Base-by-base conservation (phyloP, 2,113 vertebrate species). In the Onychostruthus taczanowskii region DNA sequence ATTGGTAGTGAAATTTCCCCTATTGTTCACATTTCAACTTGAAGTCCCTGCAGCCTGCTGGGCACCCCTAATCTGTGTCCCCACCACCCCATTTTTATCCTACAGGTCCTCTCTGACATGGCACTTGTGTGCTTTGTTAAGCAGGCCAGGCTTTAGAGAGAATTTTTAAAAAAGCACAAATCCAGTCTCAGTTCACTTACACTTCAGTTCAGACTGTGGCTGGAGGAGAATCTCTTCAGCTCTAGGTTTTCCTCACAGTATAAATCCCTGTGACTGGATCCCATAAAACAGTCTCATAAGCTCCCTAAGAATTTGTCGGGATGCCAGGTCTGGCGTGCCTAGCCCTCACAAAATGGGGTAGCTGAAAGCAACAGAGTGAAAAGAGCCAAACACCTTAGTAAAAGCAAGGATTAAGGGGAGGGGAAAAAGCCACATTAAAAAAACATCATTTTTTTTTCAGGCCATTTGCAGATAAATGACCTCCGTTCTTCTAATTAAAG, bases 231-330 rank as follows among this genome's bases (percentile, higher is more conserved):
- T 95, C 79, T 84, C 88, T 94, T 82, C 90, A 94, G 79, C 52
- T 87, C 84, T 63, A 92, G 56, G 55, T 87, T 95, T 95, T 90
- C 94, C 63, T 96, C 79, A 81, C 22, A 49, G 63, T 88, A 93
- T 95, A 94, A 95, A 96, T 93, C 83, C 87, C 89, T 4, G 1
- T 78, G 95, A 94, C 84, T 95, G 63, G 67, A 96, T 95, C 76
- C 85, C 88, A 93, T 96, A 87, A 96, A 95, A 92, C 88, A 94
- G 73, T 68, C 86, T 82, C 80, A 87, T 90, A 93, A 95, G 76
- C 80, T 94, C 92, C 73, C 23, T 75, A 92, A 94, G 79, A 84
- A 90, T 90, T 88, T 94, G 86, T 95, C 23, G 2, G 46, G 59
- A 61, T 89, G 86, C 93, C 70, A 94, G 91, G 33, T 81, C 70